Evolutionary conservation across 2,113 vertebrate genomes (phyloP).

Genomic region (Amia ocellicauda): DNA sequence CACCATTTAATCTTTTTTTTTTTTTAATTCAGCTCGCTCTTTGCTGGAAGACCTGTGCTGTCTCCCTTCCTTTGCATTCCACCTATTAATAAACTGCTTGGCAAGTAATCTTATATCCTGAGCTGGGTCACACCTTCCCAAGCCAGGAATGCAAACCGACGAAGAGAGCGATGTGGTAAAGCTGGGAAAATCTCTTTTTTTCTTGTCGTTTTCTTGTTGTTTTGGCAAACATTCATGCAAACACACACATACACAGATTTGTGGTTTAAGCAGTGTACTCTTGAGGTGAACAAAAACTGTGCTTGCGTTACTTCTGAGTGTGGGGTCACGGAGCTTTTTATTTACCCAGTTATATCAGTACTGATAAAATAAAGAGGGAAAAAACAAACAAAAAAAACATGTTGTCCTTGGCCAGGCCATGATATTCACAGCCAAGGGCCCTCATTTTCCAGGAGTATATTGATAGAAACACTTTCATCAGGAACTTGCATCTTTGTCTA

Average conservation of each 20-base stretch:
- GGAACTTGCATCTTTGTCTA: constrained; percentile 16
- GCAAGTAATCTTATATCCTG: neutral
- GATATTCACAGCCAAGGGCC: constrained; percentile 7
- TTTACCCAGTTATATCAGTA: neutral
- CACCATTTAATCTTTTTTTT: too few relatives aligned
- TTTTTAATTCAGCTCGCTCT: neutral
- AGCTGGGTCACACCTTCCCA: neutral
- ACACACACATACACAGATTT: neutral
- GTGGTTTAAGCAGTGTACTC: neutral
- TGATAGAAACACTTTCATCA: constrained; percentile 7
- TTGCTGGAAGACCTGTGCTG: neutral
- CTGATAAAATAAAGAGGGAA: constrained; percentile 4
- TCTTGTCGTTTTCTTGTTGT: too few relatives aligned
- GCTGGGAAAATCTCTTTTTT: neutral
- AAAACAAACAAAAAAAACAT: constrained; percentile 14
- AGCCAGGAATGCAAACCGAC: constrained; percentile 6
- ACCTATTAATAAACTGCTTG: constrained; percentile 10
- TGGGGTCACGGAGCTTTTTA: constrained; percentile 1
- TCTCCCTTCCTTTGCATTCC: neutral
- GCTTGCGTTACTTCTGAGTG: neutral
- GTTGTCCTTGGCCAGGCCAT: neutral
- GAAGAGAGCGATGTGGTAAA: neutral
- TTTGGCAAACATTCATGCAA: neutral
- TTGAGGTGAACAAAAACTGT: neutral
- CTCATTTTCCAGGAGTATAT: constrained; percentile 6